These are phyloP conservation scores for Drosophila melanica DNA, from an alignment of 1,140 invertebrate species.

Conservation along the genomic window DNA sequence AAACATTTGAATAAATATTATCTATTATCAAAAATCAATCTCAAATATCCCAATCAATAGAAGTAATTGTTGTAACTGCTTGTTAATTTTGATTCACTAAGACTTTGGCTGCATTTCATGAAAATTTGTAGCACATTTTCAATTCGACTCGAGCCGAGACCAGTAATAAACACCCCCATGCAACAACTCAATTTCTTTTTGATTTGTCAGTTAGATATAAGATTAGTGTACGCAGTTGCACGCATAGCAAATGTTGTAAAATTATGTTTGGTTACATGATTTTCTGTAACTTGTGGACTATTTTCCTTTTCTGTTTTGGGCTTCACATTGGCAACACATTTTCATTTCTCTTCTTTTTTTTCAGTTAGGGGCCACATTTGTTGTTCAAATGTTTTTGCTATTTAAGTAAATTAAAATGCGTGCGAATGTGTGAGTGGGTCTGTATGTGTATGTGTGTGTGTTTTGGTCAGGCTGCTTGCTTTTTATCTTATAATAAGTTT, in stretches of 20 bases:
- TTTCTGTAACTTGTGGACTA: slow-evolving; percentile 30
- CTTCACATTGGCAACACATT: slow-evolving; percentile 46
- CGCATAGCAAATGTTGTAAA: slow-evolving; percentile 31
- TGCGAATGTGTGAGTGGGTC: slow-evolving; percentile 8
- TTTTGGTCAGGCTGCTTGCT: slow-evolving; percentile 24
- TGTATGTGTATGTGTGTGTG: slow-evolving; percentile 1
- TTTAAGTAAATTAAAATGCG: slow-evolving; percentile 64
- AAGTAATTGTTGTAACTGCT: no score
- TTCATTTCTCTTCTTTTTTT: slow-evolving; percentile 54
- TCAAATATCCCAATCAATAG: no score
- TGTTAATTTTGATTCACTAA: not conserved
- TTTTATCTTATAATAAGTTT: slow-evolving; percentile 68
- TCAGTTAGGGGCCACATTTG: slow-evolving; percentile 43
- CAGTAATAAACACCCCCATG: not conserved
- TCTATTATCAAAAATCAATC: no score
- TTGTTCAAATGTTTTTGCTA: slow-evolving; percentile 51
- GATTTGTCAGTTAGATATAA: slow-evolving; percentile 55
- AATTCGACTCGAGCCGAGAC: slow-evolving; percentile 1
- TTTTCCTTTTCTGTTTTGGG: slow-evolving; percentile 22
- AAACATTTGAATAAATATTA: no score
- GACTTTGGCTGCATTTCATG: not conserved
- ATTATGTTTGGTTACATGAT: slow-evolving; percentile 58
- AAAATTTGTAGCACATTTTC: slow-evolving; percentile 14
- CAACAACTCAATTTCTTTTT: slow-evolving; percentile 40
- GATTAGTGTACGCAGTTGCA: slow-evolving; percentile 59